Percentiles rank a stretch among this genome's conserved stretches.
phyloP scores from a whole-genome alignment of 2,797 vertebrate species.

The Etheostoma nigrum region DNA sequence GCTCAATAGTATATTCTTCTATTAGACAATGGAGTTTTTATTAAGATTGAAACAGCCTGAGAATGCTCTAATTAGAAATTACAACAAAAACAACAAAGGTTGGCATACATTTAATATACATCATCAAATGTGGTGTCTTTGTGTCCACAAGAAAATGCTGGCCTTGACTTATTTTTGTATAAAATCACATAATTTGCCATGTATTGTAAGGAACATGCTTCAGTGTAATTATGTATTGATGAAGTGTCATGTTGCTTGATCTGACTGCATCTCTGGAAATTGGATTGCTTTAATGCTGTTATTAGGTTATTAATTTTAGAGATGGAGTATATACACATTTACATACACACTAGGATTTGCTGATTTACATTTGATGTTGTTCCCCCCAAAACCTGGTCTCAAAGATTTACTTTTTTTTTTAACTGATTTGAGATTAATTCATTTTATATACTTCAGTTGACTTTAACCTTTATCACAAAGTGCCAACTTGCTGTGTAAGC shows the following conservation, averaged over 20 bases:
- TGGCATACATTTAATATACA: background rate
- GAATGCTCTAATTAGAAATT: background rate
- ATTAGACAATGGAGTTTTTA: background rate
- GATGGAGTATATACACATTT: constrained; percentile 2
- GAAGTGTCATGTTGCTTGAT: constrained; percentile 55
- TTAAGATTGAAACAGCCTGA: constrained; percentile 3
- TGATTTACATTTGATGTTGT: constrained; percentile 1
- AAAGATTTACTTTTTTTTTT: background rate
- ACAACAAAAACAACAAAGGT: no score
- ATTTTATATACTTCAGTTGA: background rate
- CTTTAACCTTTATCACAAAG: background rate
- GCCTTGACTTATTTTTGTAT: constrained; percentile 50
- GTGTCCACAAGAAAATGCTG: constrained; percentile 21
- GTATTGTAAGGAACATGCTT: constrained; percentile 52
- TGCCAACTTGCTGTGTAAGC: background rate
- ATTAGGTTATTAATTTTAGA: constrained; percentile 46
- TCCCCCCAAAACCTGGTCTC: background rate
- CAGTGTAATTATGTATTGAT: constrained; percentile 60
- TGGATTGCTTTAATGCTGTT: constrained; percentile 61
- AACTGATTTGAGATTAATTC: background rate
- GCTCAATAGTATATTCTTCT: constrained; percentile 11
- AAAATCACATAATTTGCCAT: constrained; percentile 60
- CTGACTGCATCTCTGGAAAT: constrained; percentile 55
- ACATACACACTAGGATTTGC: constrained; percentile 2
- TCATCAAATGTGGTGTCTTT: background rate